Conservation (phyloP, 1,140 invertebrate species). For the Lepidurus packardi region DNA sequence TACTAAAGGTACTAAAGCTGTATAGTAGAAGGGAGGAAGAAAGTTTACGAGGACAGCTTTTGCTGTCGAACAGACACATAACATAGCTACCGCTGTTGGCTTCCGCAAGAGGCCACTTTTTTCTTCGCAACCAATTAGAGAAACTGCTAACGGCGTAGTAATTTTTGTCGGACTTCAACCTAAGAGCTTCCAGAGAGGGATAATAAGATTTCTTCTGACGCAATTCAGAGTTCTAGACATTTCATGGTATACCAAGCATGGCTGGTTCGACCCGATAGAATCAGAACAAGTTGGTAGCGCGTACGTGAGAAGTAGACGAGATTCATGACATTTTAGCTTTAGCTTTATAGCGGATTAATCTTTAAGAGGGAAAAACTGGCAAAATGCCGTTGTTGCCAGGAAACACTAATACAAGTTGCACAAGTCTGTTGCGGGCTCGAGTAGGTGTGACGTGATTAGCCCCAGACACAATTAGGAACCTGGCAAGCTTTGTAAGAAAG, state of each 20-base stretch:
- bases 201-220: background rate
- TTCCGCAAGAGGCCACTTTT: background rate
- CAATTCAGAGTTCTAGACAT: background rate
- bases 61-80: background rate
- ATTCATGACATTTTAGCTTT: background rate
- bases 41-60: background rate
- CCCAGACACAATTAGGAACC: no score
- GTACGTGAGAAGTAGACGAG: background rate
- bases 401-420: no score
- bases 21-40: no score
- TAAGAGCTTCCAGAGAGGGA: background rate
- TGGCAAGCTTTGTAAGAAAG: no score
- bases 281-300: background rate
- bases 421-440: no score
- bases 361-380: background rate
- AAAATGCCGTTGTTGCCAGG: background rate
- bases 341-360: no score
- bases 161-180: background rate
- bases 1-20: no score
- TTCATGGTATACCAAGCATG: background rate
- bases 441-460: no score
- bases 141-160: conserved; percentile 18
- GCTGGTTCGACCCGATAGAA: background rate
- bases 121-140: conserved; percentile 19
- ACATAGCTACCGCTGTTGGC: background rate